These are phyloP conservation scores for Odontomyia ornata DNA, from an alignment of 2,888 invertebrate genomes.

Conservation along the genomic window DNA sequence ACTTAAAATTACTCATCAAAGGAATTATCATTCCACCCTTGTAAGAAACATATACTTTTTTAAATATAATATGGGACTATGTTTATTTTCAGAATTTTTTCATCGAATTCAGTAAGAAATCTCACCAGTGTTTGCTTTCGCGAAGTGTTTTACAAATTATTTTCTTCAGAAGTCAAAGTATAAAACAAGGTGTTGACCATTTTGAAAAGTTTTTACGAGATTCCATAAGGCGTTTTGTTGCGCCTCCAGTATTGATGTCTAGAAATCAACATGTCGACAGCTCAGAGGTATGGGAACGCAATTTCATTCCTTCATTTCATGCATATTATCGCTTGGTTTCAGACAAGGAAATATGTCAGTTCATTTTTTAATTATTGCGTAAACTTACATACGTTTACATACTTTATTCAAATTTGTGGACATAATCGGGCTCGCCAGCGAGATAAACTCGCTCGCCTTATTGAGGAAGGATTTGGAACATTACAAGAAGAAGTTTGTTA, in stretches of 20 bases:
- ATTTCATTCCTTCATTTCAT: no score
- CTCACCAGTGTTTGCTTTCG: slow-evolving; percentile 88
- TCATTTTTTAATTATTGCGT: slow-evolving; percentile 84
- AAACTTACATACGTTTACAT: slow-evolving; percentile 81
- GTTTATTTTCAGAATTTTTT: slow-evolving; percentile 80
- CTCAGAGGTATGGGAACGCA: neutral
- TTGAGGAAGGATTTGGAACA: slow-evolving; percentile 86
- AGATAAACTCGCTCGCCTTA: slow-evolving; percentile 87
- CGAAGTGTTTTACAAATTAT: slow-evolving; percentile 88
- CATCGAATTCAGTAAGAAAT: slow-evolving; percentile 87
- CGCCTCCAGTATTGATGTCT: slow-evolving; percentile 85
- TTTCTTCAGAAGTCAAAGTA: slow-evolving; percentile 68
- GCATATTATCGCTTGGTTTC: slow-evolving; percentile 43
- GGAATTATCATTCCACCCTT: slow-evolving; percentile 83
- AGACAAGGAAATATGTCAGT: slow-evolving; percentile 88
- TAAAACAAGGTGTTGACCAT: slow-evolving; percentile 62
- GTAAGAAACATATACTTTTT: slow-evolving; percentile 66
- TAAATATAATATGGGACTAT: neutral
- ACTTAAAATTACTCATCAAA: slow-evolving; percentile 80
- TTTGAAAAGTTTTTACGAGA: slow-evolving; percentile 85
- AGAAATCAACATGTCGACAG: slow-evolving; percentile 68
- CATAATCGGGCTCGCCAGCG: slow-evolving; percentile 95
- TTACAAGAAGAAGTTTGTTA: slow-evolving; percentile 93
- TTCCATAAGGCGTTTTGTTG: slow-evolving; percentile 86
- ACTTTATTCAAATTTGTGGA: slow-evolving; percentile 87